Conservation (phyloP, 92 coral and sea anemone species). For the Phenganax stokvisi region DNA sequence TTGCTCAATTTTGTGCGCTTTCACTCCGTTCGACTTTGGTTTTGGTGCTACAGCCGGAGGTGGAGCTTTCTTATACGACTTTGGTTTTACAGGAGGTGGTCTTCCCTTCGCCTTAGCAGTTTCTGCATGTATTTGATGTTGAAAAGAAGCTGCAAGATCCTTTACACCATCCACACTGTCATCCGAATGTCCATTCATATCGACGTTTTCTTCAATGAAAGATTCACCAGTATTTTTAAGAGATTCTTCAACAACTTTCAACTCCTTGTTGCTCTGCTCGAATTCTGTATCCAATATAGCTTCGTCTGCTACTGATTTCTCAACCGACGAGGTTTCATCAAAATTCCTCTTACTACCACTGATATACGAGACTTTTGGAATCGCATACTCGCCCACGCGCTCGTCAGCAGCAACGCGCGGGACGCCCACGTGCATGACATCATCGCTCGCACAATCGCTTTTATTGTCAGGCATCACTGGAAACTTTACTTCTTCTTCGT, state of each 20-base stretch:
- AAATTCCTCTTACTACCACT: not conserved
- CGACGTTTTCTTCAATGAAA: not conserved
- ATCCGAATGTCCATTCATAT: conserved; percentile 16
- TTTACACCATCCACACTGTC: conserved; percentile 33
- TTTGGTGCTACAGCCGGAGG: conserved; percentile 48
- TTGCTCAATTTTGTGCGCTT: not conserved
- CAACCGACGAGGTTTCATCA: not conserved
- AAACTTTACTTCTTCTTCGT: no score
- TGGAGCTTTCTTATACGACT: conserved; percentile 62
- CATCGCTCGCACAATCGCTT: not conserved
- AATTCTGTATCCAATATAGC: conserved; percentile 30
- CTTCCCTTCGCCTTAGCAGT: conserved; percentile 43
- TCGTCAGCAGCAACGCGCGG: conserved; percentile 22
- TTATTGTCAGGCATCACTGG: no score
- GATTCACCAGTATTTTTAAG: not conserved
- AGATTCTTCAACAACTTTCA: not conserved
- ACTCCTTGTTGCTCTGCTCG: conserved; percentile 16
- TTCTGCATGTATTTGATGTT: conserved; percentile 23
- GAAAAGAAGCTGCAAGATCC: conserved; percentile 38
- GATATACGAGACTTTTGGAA: conserved; percentile 25
- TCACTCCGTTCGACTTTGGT: conserved; percentile 21
- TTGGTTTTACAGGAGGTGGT: conserved; percentile 88
- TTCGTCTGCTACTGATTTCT: conserved; percentile 19
- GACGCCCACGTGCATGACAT: conserved; percentile 16
- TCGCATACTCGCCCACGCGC: conserved; percentile 29